Percentiles rank a stretch among this genome's conserved stretches.
Evolutionary conservation across 2,888 invertebrate genomes (phyloP).

Genomic region (Calliscelio sp.): DNA sequence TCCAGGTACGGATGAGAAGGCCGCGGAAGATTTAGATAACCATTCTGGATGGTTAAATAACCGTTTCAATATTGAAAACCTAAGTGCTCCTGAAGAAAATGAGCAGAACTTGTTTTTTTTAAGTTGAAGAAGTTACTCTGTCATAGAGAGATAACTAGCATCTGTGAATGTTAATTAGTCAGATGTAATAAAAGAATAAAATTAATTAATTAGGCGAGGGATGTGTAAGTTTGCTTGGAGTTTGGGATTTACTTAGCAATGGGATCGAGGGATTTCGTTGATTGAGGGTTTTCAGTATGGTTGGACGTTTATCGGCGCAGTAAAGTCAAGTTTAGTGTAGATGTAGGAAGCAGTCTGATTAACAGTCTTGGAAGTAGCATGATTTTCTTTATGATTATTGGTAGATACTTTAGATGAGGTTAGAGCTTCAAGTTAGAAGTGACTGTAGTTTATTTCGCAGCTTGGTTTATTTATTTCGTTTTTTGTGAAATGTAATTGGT

Average conservation of each 20-base stretch:
- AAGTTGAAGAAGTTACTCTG: background rate
- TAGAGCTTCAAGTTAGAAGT: background rate
- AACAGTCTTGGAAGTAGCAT: constrained; percentile 14
- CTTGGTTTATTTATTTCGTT: background rate
- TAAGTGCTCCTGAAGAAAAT: background rate
- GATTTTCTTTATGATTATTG: constrained; percentile 20
- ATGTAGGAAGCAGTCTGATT: constrained; percentile 9
- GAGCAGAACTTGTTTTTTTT: no score
- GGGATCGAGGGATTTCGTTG: constrained; percentile 39
- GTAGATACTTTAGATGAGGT: background rate
- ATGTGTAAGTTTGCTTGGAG: constrained; percentile 39
- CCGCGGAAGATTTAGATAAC: constrained; percentile 57
- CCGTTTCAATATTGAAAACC: constrained; percentile 30
- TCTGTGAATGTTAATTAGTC: constrained; percentile 53
- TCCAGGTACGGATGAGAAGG: constrained; percentile 51
- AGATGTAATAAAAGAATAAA: constrained; percentile 41
- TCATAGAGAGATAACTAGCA: no score
- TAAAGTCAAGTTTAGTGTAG: background rate
- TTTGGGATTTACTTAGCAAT: constrained; percentile 41
- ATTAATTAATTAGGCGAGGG: constrained; percentile 62
- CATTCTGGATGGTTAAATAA: constrained; percentile 49
- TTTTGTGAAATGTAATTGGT: constrained; percentile 1
- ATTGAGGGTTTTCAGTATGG: constrained; percentile 29
- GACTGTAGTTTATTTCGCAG: background rate
- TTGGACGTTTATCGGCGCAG: constrained; percentile 12